Evolutionary conservation across 1,140 invertebrate species (phyloP).

Genomic region (Zeugodacus cucurbitae): DNA sequence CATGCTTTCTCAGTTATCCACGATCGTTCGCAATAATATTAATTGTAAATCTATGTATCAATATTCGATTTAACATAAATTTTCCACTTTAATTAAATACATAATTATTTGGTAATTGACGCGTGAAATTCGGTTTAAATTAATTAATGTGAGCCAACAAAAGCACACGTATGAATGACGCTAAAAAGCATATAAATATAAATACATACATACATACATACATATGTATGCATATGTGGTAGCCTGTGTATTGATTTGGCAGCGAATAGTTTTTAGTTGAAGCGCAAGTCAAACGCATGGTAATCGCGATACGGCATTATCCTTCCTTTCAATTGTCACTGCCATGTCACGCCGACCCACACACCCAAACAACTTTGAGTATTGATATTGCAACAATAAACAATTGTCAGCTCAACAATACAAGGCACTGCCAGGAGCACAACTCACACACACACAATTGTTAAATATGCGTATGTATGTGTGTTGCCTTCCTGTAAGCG

Average conservation of each 20-base stretch:
- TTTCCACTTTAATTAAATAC: background rate
- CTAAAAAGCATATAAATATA: background rate
- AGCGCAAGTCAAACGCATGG: background rate
- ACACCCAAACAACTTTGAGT: background rate
- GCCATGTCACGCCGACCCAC: background rate
- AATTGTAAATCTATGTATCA: background rate
- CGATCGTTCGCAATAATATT: background rate
- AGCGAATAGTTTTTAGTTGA: background rate
- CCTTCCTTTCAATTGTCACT: background rate
- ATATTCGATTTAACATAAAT: background rate
- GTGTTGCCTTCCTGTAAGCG: background rate
- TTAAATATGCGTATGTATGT: background rate
- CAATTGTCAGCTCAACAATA: background rate
- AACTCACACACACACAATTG: background rate
- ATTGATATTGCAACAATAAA: constrained; percentile 24
- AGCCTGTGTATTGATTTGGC: background rate
- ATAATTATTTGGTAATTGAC: background rate
- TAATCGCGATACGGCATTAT: background rate
- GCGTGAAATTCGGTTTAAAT: background rate
- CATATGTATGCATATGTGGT: background rate
- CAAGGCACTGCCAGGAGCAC: background rate
- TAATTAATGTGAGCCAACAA: background rate
- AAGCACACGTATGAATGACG: background rate
- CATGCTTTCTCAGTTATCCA: background rate
- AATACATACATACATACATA: background rate